Base-by-base conservation (phyloP, 2,888 invertebrate genomes). In the Lissocephala sabroskyi region DNA sequence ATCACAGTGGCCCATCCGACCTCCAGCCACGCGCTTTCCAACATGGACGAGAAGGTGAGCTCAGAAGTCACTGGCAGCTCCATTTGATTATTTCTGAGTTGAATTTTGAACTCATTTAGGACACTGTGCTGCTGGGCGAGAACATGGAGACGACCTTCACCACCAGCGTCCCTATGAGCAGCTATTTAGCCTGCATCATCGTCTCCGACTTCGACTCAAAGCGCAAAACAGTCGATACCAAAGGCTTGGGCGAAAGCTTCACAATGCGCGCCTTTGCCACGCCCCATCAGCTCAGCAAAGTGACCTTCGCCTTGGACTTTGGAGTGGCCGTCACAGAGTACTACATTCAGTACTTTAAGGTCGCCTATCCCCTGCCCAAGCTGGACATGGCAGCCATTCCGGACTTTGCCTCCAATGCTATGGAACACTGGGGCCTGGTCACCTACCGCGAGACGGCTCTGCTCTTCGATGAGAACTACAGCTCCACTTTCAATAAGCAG, bases 391-490 rank as follows among this genome's bases (percentile, higher is more conserved):
- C 74, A 33, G 84, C 82, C 6, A 82, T 83, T 14, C 83, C 83
- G 0, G 84, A 84, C 52, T 83, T 80, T 41, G 62, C 76, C 3
- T 79, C 82, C 0, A 96, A 96, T 2, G 97, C 97, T 0, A 98
- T 97, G 89, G 98, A 97, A 92, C 97, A 85, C 95, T 98, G 98
- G 98, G 89, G 89, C 1, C 85, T 98, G 28, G 92, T 98, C 1
- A 97, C 97, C 0, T 98, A 92, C 82, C 87, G 96, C 56, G 96
- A 97, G 85, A 91, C 92, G 0, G 88, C 91, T 45, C 87, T 98
- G 48, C 87, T 98, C 0, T 94, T 92, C 62, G 92, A 95, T 65
- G 84, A 87, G 7, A 83, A 85, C 0, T 89, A 89, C 6, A 93
- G 93, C 30, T 93, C 95, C 0, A 88, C 92, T 0, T 79, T 82